Conservation (phyloP, 2,113 vertebrate species). For the Tretioscincus oriximinensis region DNA sequence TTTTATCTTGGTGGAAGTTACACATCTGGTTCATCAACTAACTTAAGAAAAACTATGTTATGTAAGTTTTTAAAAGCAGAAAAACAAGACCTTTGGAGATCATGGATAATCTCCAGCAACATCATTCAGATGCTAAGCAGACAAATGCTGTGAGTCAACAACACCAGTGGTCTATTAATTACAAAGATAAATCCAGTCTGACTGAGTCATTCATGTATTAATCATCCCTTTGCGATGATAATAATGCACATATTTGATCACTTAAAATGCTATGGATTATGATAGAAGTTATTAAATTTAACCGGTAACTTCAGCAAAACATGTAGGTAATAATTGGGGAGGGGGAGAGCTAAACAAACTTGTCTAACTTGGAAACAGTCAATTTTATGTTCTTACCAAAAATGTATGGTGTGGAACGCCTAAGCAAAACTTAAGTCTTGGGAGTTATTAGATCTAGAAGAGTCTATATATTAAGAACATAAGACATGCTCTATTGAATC, state of each 20-base stretch:
- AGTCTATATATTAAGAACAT: too few species aligned
- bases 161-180: slow-evolving; percentile 20
- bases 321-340: not conserved
- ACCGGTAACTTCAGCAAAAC: not conserved
- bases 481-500: too few species aligned
- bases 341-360: not conserved
- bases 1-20: slow-evolving; percentile 11
- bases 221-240: not conserved
- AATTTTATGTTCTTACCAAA: too few species aligned
- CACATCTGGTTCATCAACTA: slow-evolving; percentile 7
- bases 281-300: not conserved
- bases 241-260: not conserved
- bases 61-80: not conserved
- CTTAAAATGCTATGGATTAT: not conserved
- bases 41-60: not conserved
- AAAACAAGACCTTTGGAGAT: not conserved
- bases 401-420: too few species aligned
- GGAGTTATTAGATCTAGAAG: too few species aligned
- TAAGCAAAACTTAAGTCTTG: too few species aligned
- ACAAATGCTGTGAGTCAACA: slow-evolving; percentile 8
- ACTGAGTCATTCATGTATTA: not conserved
- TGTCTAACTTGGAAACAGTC: not conserved
- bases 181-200: not conserved
- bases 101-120: not conserved
- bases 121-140: slow-evolving; percentile 3